Evolutionary conservation across 2,888 invertebrate species (phyloP).

Genomic region (Apodemia duryi): DNA sequence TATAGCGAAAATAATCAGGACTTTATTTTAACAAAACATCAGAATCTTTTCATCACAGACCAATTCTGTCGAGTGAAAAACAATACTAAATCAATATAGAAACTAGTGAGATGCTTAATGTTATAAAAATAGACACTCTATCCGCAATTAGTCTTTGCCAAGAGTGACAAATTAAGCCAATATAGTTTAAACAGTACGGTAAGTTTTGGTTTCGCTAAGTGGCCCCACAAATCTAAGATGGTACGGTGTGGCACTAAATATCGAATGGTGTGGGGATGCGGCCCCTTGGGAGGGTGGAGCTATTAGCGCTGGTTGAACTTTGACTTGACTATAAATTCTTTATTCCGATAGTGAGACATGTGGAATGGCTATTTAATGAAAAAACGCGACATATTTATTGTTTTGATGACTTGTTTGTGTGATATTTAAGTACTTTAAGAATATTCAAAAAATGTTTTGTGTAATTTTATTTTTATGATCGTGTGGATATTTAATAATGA

Average conservation of each 20-base stretch:
- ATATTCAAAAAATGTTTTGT: too few relatives aligned
- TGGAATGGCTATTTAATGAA: conserved; percentile 27
- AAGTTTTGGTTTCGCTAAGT: conserved; percentile 49
- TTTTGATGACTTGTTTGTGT: conserved; percentile 6
- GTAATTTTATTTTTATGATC: too few relatives aligned
- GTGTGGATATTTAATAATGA: too few relatives aligned
- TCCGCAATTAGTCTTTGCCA: conserved; percentile 31
- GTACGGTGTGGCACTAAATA: conserved; percentile 74
- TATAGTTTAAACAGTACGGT: conserved; percentile 40
- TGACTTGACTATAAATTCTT: conserved; percentile 54
- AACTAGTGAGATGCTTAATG: not conserved
- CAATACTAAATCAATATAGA: not conserved
- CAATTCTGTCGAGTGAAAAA: too few relatives aligned
- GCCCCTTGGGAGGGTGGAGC: conserved; percentile 51
- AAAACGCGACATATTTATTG: not conserved
- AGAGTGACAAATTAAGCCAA: conserved; percentile 41
- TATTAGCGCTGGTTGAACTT: conserved; percentile 66
- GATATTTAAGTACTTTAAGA: not conserved
- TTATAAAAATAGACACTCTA: conserved; percentile 28
- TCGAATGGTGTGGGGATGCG: conserved; percentile 50
- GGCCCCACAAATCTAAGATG: conserved; percentile 71
- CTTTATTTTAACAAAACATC: too few relatives aligned
- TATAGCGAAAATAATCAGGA: too few relatives aligned
- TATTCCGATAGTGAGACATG: conserved; percentile 38
- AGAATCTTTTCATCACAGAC: too few relatives aligned